Evolutionary conservation across 2,888 invertebrate species (phyloP).

Genomic region (Drosophila ustulata): DNA sequence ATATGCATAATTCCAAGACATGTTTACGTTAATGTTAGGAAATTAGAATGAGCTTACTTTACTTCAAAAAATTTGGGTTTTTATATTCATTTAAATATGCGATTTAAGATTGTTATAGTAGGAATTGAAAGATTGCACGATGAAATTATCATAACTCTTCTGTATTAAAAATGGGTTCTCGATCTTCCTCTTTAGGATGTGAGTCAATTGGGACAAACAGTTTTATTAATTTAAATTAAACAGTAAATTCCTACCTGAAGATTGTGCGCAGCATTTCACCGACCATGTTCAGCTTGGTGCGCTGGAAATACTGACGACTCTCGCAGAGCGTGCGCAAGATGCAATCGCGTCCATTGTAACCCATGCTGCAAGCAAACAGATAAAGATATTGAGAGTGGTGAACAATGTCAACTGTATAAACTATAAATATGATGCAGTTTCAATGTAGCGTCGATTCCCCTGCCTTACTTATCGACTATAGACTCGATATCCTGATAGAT

Average conservation of each 20-base stretch:
- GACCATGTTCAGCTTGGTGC: constrained; percentile 88
- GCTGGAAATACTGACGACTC: constrained; percentile 88
- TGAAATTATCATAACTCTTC: no score
- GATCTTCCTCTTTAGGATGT: no score
- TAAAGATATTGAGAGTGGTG: neutral
- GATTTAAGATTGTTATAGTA: no score
- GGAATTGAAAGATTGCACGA: no score
- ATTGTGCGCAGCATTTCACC: constrained; percentile 90
- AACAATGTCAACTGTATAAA: neutral
- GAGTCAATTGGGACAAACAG: no score
- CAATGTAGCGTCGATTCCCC: neutral
- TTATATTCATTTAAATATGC: no score
- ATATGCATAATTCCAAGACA: no score
- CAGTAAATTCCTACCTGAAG: constrained; percentile 88
- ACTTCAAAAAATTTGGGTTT: no score
- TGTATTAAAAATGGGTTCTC: no score
- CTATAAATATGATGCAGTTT: neutral
- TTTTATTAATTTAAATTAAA: neutral
- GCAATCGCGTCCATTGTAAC: constrained; percentile 90
- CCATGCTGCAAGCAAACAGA: constrained; percentile 87
- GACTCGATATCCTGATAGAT: constrained; percentile 82
- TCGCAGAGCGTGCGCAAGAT: constrained; percentile 91
- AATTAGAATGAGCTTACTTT: no score
- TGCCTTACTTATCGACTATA: constrained; percentile 88
- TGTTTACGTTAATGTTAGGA: no score